Evolutionary conservation across 2,888 invertebrate species (phyloP).

Genomic region (Emmelina monodactyla): DNA sequence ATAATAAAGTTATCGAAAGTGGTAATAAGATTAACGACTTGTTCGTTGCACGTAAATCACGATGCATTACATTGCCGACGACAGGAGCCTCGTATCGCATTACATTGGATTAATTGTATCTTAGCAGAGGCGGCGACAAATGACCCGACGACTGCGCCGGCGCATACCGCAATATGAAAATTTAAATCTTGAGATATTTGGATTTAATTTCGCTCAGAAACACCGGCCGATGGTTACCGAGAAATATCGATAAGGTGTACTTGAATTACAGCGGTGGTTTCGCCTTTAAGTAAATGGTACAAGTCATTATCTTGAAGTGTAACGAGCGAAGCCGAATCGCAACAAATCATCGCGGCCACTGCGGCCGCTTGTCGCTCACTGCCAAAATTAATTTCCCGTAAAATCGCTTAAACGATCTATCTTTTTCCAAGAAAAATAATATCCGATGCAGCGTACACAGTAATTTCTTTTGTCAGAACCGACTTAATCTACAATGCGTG

Average conservation of each 20-base stretch:
- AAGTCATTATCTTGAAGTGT: conserved; percentile 49
- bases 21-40: conserved; percentile 63
- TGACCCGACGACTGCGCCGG: conserved; percentile 24
- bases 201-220: conserved; percentile 25
- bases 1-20: conserved; percentile 65
- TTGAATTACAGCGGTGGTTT: conserved; percentile 37
- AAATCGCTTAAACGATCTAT: conserved; percentile 59
- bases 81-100: conserved; percentile 57
- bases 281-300: conserved; percentile 46
- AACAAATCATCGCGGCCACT: conserved; percentile 42
- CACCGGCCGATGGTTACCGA: conserved; percentile 26
- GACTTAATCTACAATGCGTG: conserved; percentile 41
- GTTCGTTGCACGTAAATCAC: conserved; percentile 58
- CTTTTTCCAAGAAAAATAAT: conserved; percentile 56
- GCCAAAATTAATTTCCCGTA: conserved; percentile 60
- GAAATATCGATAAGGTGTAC: conserved; percentile 35
- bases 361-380: conserved; percentile 43
- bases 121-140: conserved; percentile 40
- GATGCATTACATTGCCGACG: conserved; percentile 59
- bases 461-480: conserved; percentile 36
- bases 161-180: conserved; percentile 21
- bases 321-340: conserved; percentile 40
- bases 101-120: conserved; percentile 60
- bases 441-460: conserved; percentile 33
- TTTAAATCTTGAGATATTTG: conserved; percentile 12